Percentiles rank a stretch among this genome's conserved stretches.
Evolutionary conservation across 2,797 vertebrate genomes (phyloP).

Genomic region (Limosa lapponica): DNA sequence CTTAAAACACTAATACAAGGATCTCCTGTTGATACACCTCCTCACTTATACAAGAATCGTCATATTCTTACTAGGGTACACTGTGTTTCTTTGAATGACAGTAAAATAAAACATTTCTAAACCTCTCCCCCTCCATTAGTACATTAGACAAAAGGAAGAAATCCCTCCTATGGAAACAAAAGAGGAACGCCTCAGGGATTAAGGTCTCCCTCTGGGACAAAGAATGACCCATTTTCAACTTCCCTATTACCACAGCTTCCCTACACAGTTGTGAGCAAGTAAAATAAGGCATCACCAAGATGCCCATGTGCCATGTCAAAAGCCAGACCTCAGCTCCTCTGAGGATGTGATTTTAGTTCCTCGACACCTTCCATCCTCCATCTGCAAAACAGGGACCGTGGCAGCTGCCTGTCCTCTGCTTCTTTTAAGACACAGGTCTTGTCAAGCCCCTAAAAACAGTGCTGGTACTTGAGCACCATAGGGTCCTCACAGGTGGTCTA

Average conservation of each 20-base stretch:
- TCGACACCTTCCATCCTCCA: rapidly evolving
- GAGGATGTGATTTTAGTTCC: background rate
- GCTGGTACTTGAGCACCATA: background rate
- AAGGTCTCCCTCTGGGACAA: background rate
- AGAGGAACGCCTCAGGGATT: background rate
- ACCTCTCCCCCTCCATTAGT: background rate
- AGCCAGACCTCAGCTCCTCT: background rate
- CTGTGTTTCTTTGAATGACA: background rate
- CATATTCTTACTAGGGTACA: background rate
- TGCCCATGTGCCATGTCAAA: background rate
- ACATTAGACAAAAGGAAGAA: background rate
- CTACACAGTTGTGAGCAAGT: too few species aligned
- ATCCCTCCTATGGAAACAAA: background rate
- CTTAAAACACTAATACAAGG: background rate
- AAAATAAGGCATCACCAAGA: background rate
- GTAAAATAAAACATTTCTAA: background rate
- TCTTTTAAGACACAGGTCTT: background rate
- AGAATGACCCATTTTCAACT: background rate
- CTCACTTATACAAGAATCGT: background rate
- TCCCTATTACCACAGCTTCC: background rate
- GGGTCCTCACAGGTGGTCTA: background rate
- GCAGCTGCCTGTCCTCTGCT: background rate
- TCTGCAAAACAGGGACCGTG: background rate
- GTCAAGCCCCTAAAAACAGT: background rate
- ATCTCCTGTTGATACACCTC: background rate